These are phyloP conservation scores for Drosophila cyrtoloma DNA, from an alignment of 2,888 invertebrate genomes.

Conservation along the genomic window DNA sequence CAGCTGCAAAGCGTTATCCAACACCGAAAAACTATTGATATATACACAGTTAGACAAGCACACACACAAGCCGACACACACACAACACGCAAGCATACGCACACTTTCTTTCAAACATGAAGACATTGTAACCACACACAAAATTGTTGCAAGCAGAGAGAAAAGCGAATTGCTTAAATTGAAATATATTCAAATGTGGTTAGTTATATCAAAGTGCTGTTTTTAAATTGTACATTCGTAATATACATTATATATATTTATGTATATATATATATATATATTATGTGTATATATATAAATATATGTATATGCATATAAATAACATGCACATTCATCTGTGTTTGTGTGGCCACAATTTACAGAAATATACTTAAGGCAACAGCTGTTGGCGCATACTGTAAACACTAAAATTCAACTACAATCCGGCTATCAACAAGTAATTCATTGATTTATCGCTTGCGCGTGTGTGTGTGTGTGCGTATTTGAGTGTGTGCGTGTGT, in stretches of 20 bases:
- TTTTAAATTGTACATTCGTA: not conserved
- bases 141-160: slow-evolving; percentile 12
- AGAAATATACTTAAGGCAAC: slow-evolving; percentile 30
- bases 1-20: slow-evolving; percentile 23
- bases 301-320: not conserved
- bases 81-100: slow-evolving; percentile 13
- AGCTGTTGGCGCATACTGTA: slow-evolving; percentile 49
- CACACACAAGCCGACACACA: slow-evolving; percentile 16
- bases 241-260: not conserved
- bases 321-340: slow-evolving; percentile 11
- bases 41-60: slow-evolving; percentile 35
- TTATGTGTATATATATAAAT: not conserved
- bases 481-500: slow-evolving; percentile 1
- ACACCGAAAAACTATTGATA: slow-evolving; percentile 37
- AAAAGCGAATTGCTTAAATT: not conserved
- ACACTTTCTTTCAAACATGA: slow-evolving; percentile 57
- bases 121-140: slow-evolving; percentile 34
- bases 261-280: not conserved
- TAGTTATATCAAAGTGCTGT: not conserved
- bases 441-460: slow-evolving; percentile 12
- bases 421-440: slow-evolving; percentile 22
- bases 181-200: slow-evolving; percentile 3
- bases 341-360: not conserved
- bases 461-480: not conserved
- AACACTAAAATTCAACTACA: slow-evolving; percentile 29